Base-by-base conservation (phyloP, 23 tunicate species). In the Botrylloides violaceus region DNA sequence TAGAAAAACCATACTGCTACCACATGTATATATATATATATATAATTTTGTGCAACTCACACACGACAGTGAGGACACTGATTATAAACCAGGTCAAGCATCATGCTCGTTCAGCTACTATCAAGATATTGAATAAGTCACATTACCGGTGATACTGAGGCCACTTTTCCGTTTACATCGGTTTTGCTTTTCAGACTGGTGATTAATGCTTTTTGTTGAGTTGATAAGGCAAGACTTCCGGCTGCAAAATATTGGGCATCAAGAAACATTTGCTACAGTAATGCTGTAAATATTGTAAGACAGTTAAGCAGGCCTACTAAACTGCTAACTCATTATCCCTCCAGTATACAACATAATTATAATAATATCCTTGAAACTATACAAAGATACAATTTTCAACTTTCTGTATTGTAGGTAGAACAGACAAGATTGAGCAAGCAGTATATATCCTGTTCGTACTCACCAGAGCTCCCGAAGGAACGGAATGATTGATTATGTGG, bases 391-490 rank as follows among this genome's bases (percentile, higher is more conserved):
- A 7, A 43, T 43, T 43, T 7, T 43, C 53, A 15, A 43, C 12
- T 15, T 43, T 9, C 53, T 43, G 53, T 43, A 43, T 7, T 43
- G 12, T 7, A 43, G 53, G 53, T 43, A 43, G 53, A 43, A 43
- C 53, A 43, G 53, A 7, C 9, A 7, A 43, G 53, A 43, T 7
- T 43, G 9, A 43, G 53, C 53, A 43, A 43, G 53, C 15, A 9
- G 53, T 9, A n/a, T n/a, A n/a, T n/a, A n/a, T n/a, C n/a, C n/a
- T n/a, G n/a, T n/a, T 0, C 19, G 58, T 43, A 36, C 36, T 23
- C 22, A 68, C 74, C 74, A 19, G 74, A 68, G 37, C 58, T 68
- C 37, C 74, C 74, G 1, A 68, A 68, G 57, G 74, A 43, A 36
- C 74, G 74, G 1, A 37, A 35, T 18, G 74, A 35, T 68, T 68